Base-by-base conservation (phyloP, 2,797 vertebrate species). In the Fundulus diaphanus region DNA sequence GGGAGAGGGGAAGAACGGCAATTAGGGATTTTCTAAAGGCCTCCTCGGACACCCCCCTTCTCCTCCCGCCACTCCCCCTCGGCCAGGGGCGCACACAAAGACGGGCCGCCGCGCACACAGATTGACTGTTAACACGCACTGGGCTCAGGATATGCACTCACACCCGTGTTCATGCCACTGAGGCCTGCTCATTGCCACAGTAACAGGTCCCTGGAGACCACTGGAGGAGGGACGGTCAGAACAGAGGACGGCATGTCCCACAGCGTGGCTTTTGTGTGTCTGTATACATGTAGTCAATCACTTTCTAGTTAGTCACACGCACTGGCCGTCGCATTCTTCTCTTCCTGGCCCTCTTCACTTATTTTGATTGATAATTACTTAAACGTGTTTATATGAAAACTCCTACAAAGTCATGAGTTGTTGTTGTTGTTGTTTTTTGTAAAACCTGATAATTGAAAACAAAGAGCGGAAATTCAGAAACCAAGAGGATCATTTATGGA, bases 151-250 rank as follows among this genome's bases (percentile, higher is more conserved):
- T 67, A 79, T 49, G 85, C 86, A 80, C 88, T 78, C 79, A 77
- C 81, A 81, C 82, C 84, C 73, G 68, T 77, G 84, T 87, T 82
- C 66, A 79, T 91, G 93, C 94, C 94, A 92, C 92, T 94, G 93
- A 92, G 96, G 94, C 92, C 94, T 85, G 93, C 93, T 95, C 95
- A 95, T 95, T 91, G 92, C 93, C 93, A 92, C 93, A 89, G 95
- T 97, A 97, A 97, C 96, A 94, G 96, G 96, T 90, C 97, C 95
- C 96, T 84, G 78, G 96, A 95, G 96, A 97, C 86, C 68, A 40
- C 68, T 81, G 79, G 78, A 88, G 86, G 87, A 85, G 87, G 82
- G 85, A 88, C 82, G 82, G 63, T 68, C 78, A 77, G 78, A 81
- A 90, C 83, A 76, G 77, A 33, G 82, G 71, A 72, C 72, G 65